Evolutionary conservation across 2,113 vertebrate genomes (phyloP), one percentile per base, ranked within the genome.

Genomic region (Cercocebus atys): DNA sequence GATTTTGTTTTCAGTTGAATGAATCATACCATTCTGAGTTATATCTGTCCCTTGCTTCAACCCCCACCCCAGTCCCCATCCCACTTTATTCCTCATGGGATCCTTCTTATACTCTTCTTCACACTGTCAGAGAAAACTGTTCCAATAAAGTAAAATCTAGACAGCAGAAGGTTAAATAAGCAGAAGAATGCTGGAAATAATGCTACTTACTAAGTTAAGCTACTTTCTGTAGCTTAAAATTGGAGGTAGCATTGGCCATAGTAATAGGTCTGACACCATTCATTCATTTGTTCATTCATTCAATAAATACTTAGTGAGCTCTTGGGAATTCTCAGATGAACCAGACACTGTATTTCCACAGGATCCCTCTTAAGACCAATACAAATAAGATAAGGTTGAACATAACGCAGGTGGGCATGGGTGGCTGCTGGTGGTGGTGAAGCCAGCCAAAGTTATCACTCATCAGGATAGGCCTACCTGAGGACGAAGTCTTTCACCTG

Each of bases 51-150:
- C 40, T 45, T 81, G 25, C 40, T 25, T 83, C 27, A 3, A 52
- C 7, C 25, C 12, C 27, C n/a, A 0, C 0, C 18, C 8, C 16
- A 2, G 13, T 30, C 4, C 6, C 8, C 23, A n/a, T 32, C 47
- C 45, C 3, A 20, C 18, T 25, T 87, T 25, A 52, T 3, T 83
- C 14, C 43, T 55, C 25, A 18, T 64, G 50, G 8, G 7, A 6
- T 91, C 16, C n/a, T 93, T 20, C 73, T 83, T 59, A 47, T 0
- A 55, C 9, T 79, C 4, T 40, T 91, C 5, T 84, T 17, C 27
- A 94, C 57, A 79, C 6, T 52, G 57, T 52, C 25, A 93, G 64
- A 78, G 45, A 68, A 78, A 93, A 66, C 52, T 64, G 5, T 91
- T 88, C 17, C 13, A 82, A 11, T 23, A 70, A 84, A n/a, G 43